Evolutionary conservation across 2,888 invertebrate species (phyloP).

Genomic region (Heteromurus nitidus): DNA sequence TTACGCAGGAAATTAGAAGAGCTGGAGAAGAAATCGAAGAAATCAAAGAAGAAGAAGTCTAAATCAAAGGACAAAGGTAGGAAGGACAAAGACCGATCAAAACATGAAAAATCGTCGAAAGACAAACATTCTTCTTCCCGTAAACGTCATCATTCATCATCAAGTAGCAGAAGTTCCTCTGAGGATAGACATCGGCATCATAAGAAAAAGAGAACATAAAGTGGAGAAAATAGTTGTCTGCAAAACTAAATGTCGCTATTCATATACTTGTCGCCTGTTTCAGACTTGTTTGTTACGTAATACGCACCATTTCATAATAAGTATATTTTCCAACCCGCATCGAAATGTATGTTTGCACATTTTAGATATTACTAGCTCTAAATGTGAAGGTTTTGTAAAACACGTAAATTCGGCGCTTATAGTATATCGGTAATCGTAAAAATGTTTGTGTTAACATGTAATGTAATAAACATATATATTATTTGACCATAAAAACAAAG

Average conservation of each 20-base stretch:
- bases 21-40: slow-evolving; percentile 68
- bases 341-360: too few species aligned
- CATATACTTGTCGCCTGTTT: too few species aligned
- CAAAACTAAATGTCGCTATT: too few species aligned
- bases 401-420: neutral
- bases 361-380: too few species aligned
- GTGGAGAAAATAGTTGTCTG: neutral
- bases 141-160: slow-evolving; percentile 51
- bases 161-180: slow-evolving; percentile 56
- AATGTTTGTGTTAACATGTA: neutral
- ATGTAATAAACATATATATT: slow-evolving; percentile 4
- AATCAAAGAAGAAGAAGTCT: slow-evolving; percentile 65
- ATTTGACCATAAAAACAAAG: too few species aligned
- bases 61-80: slow-evolving; percentile 55
- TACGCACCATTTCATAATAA: too few species aligned
- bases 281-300: too few species aligned
- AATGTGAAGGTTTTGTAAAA: neutral
- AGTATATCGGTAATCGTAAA: neutral
- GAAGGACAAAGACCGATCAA: slow-evolving; percentile 31
- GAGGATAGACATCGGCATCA: slow-evolving; percentile 30
- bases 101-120: slow-evolving; percentile 28
- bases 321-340: too few species aligned
- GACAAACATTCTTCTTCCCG: slow-evolving; percentile 39
- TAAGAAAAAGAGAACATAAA: slow-evolving; percentile 38
- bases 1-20: slow-evolving; percentile 69